Evolutionary conservation across 2,113 vertebrate species (phyloP).

Genomic region (Lycaon pictus): DNA sequence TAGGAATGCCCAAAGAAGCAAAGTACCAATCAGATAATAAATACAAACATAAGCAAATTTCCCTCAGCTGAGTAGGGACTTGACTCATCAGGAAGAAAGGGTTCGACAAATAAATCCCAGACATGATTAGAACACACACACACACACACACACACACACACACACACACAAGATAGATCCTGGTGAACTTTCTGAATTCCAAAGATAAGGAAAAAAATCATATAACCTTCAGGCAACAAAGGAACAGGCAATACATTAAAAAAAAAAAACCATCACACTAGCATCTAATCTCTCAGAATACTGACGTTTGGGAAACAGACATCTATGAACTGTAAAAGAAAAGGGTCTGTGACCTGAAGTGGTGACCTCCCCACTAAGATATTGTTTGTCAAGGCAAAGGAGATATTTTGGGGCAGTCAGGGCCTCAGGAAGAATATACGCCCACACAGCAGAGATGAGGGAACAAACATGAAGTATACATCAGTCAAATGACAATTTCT

Average conservation of each 20-base stretch:
- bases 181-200: slow-evolving; percentile 5
- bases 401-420: background rate
- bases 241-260: background rate
- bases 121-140: background rate
- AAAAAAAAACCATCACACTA: background rate
- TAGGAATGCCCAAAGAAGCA: background rate
- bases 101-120: slow-evolving; percentile 12
- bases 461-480: background rate
- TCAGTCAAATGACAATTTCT: background rate
- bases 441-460: slow-evolving; percentile 4
- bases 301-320: background rate
- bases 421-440: slow-evolving; percentile 39
- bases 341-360: background rate
- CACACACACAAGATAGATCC: background rate
- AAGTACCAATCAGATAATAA: background rate
- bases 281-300: background rate
- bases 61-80: slow-evolving; percentile 18
- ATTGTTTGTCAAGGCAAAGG: slow-evolving; percentile 29
- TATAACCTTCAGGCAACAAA: slow-evolving; percentile 26
- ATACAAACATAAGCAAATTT: background rate
- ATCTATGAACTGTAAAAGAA: slow-evolving; percentile 11
- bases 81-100: background rate
- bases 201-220: slow-evolving; percentile 3
- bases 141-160: background rate
- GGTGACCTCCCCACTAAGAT: background rate